Evolutionary conservation across 2,888 invertebrate species (phyloP), one percentile per base, ranked within the genome.

Genomic region (Pterobdella sp.): DNA sequence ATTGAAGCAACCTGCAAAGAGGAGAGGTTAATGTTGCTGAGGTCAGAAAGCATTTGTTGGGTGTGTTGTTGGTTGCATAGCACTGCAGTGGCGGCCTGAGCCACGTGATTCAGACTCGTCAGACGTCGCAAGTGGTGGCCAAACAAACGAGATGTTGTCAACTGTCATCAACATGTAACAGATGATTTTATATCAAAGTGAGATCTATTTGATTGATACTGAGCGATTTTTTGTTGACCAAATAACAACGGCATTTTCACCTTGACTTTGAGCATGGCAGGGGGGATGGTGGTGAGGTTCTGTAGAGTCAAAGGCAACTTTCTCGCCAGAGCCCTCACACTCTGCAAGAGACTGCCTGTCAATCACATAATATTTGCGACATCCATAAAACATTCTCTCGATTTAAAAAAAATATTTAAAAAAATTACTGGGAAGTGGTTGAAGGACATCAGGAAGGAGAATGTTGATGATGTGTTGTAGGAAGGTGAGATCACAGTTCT

Each of bases 11-110:
- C 31, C 14, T 65, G 35, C 3, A 65, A 4, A 65, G 35, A 18
- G 32, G 93, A 91, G 86, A 98, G 96, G 86, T 98, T 97, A 63
- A 98, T 95, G 78, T 95, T 90, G 86, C 94, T 95, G 79, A 98
- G 87, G 86, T 98, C 97, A 34, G 91, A 89, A 76, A 94, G 86
- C 97, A 98, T 98, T 88, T 96, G 93, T 79, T 90, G 89, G 81
- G 96, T 94, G 87, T 96, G 95, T 78, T 90, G 89, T 78, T 91
- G 90, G 85, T 96, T 97, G 84, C 93, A 92, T 77, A 97, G 88
- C 73, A 97, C 96, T 72, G 95, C 94, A 72, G 96, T 88, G 4
- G 96, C 96, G 68, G 94, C 94, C 85, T 91, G 91, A 76, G 97
- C 96, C 80, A 97, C 87, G 85, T 97, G 97, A 86, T 97, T 97